Evolutionary conservation across 2,888 invertebrate species (phyloP).

Genomic region (Dicroscelio sp.): DNA sequence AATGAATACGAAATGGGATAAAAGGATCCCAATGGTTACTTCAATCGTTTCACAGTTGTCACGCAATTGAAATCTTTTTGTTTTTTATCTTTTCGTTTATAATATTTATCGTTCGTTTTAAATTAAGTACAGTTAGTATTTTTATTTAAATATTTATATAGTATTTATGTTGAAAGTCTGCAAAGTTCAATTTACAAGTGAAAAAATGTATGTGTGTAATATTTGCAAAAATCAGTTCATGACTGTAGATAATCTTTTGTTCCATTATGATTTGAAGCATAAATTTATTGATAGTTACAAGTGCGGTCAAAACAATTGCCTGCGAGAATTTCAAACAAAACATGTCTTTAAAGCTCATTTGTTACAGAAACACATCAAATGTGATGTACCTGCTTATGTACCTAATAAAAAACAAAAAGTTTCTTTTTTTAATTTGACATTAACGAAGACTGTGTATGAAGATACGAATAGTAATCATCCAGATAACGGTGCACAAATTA

Average conservation of each 20-base stretch:
- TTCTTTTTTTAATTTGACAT: background rate
- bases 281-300: background rate
- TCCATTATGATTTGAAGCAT: background rate
- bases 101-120: background rate
- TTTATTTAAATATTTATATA: background rate
- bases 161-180: too few relatives aligned
- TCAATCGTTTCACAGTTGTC: background rate
- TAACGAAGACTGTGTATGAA: background rate
- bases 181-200: background rate
- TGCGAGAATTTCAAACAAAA: background rate
- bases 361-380: background rate
- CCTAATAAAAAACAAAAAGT: background rate
- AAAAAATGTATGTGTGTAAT: background rate
- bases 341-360: background rate
- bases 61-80: too few relatives aligned
- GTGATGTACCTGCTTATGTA: background rate
- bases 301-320: background rate
- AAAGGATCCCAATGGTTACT: slow-evolving; percentile 13
- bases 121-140: background rate
- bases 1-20: slow-evolving; percentile 27
- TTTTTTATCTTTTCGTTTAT: background rate
- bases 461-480: background rate
- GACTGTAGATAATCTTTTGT: background rate
- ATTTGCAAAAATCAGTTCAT: background rate
- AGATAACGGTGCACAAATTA: background rate